Base-by-base conservation (phyloP, 1,140 invertebrate species). In the Camponotus pennsylvanicus region DNA sequence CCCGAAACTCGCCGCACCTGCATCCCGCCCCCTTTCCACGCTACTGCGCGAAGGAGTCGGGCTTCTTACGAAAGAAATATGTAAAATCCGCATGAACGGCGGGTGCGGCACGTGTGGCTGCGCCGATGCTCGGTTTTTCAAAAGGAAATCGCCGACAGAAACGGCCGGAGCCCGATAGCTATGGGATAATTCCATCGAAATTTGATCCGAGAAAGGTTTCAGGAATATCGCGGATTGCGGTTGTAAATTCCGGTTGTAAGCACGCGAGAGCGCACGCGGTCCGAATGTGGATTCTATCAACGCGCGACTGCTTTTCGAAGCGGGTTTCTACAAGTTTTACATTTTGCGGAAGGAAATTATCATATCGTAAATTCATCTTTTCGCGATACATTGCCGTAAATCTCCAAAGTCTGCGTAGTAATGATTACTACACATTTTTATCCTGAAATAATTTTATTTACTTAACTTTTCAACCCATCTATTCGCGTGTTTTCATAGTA, bases 1-100 rank as follows among this genome's bases (percentile, higher is more conserved):
- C 80, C 84, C 85, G 92, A 69, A 66, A 79, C 69, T 86, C 85
- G 84, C 79, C 89, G 82, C 93, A 93, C 92, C 93, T 93, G 93
- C 88, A 90, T 69, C 75, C 59, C 64, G 84, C 67, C 64, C 13
- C n/a, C 64, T 80, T 70, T 64, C 52, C 37, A 15, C 32, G 9
- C 76, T 80, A 57, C 34, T 52, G 61, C 57, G 55, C 67, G 84
- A 82, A 82, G 84, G 69, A 52, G 49, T 80, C 45, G 75, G 63
- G 71, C 67, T 79, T 78, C 32, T 79, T 34, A 42, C 61, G 69
- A 66, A 87, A 86, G 75, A 90, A 82, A 85, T 85, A 90, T 89
- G 88, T 79, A 87, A 89, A 90, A 89, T 77, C 52, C 85, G 85
- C 67, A 45, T 34, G 34, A 77, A 70, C 37, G 45, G 57, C 76